Evolutionary conservation across 2,888 invertebrate species (phyloP).

Genomic region (Scaptomyza tumidula): DNA sequence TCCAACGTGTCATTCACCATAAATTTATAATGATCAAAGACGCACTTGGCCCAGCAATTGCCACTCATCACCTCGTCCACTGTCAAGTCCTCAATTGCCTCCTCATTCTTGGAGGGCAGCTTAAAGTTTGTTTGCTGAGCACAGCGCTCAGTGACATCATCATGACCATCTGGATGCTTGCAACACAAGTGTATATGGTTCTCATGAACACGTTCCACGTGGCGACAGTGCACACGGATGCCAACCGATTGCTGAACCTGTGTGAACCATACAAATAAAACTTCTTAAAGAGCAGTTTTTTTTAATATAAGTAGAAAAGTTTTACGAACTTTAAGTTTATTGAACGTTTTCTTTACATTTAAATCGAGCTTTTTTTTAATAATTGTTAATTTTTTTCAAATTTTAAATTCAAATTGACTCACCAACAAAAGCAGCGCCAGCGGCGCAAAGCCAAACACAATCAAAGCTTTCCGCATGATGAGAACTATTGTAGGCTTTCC

Average conservation of each 20-base stretch:
- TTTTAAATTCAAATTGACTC: no score
- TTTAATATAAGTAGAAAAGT: background rate
- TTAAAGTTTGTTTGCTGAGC: constrained; percentile 62
- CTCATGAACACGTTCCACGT: constrained; percentile 66
- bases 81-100: constrained; percentile 63
- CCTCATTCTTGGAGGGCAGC: constrained; percentile 63
- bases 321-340: no score
- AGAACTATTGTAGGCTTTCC: constrained; percentile 2
- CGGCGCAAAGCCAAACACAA: constrained; percentile 16
- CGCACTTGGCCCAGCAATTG: constrained; percentile 71
- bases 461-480: constrained; percentile 39
- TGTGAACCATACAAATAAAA: background rate
- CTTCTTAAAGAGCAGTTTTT: background rate
- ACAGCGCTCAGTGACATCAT: constrained; percentile 63
- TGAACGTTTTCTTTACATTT: no score
- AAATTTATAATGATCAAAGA: constrained; percentile 65
- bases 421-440: constrained; percentile 21
- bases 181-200: constrained; percentile 75
- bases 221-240: constrained; percentile 49
- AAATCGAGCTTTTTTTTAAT: no score
- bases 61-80: constrained; percentile 62
- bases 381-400: no score
- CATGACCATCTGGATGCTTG: constrained; percentile 74
- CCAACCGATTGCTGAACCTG: constrained; percentile 1
- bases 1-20: constrained; percentile 55